Evolutionary conservation across 35 echinoderm and acorn worm genomes (phyloP).

Genomic region (Ophioderma brevispina): DNA sequence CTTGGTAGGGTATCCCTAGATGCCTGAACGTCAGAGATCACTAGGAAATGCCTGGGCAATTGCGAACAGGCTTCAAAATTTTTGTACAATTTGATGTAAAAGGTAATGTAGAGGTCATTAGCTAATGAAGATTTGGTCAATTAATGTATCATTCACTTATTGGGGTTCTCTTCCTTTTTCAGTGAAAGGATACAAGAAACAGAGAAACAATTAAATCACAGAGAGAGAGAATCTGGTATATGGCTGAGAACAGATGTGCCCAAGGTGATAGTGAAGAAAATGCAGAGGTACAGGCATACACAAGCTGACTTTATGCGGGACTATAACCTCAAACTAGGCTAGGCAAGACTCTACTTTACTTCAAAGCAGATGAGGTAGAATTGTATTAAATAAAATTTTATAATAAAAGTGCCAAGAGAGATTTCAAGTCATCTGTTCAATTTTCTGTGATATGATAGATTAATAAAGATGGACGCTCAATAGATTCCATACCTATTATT

Average conservation of each 20-base stretch:
- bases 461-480: too few species aligned
- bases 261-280: conserved; percentile 61
- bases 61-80: too few species aligned
- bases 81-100: background rate
- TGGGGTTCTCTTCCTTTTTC: background rate
- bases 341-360: conserved; percentile 96
- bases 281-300: conserved; percentile 70
- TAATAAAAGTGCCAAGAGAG: too few species aligned
- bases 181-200: conserved; percentile 61
- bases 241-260: conserved; percentile 35
- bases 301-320: conserved; percentile 81
- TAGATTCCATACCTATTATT: too few species aligned
- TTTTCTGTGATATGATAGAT: too few species aligned
- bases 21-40: too few species aligned
- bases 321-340: conserved; percentile 84
- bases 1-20: too few species aligned
- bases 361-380: conserved; percentile 92
- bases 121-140: background rate
- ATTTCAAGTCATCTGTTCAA: too few species aligned
- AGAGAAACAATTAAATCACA: conserved; percentile 33
- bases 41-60: too few species aligned
- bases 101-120: too few species aligned
- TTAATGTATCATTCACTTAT: conserved; percentile 5
- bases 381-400: too few species aligned
- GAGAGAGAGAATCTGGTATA: background rate